Evolutionary conservation across 2,888 invertebrate genomes (phyloP), one percentile per base, ranked within the genome.

Genomic region (Eupelmus urozonus): DNA sequence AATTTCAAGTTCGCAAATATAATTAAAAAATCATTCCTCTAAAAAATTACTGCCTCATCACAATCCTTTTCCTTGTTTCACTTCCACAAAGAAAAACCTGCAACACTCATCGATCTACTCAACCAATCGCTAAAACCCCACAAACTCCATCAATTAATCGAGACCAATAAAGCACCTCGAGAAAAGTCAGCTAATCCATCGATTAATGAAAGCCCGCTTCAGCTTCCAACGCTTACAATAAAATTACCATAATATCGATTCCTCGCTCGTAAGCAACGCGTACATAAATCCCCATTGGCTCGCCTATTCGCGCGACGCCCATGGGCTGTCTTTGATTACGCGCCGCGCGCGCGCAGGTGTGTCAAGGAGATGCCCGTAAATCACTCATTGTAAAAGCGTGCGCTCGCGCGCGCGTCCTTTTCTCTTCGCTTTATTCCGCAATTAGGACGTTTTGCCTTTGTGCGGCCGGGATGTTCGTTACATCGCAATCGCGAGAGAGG

Each of bases 341-440:
- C 55, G 77, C 72, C 71, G 76, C 80, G 59, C 71, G 76, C 80
- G 59, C 63, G 55, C 81, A 81, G 81, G 81, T 82, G 82, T 79
- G 82, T 78, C 82, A 81, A 81, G 80, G 81, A 81, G 81, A 82
- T 77, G 80, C 72, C 55, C 76, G 79, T 82, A 81, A 76, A 74
- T 78, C 78, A 74, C 49, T 70, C 45, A 67, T 20, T 23, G 66
- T 63, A 23, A 62, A 13, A 51, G 62, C 45, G 13, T 16, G 16
- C 3, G n/a, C 45, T 4, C 16, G 11, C 5, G 23, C 2, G 9
- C 23, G 27, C 16, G 25, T 20, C 4, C 27, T 5, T 11, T 29
- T 49, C 57, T 45, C 34, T 40, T 59, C 29, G 25, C 42, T 20
- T 42, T 42, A 59, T 66, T 66, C 57, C 59, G 53, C 63, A 63